These are phyloP conservation scores for Panthera uncia DNA, from an alignment of 2,113 vertebrate species.

Conservation along the genomic window DNA sequence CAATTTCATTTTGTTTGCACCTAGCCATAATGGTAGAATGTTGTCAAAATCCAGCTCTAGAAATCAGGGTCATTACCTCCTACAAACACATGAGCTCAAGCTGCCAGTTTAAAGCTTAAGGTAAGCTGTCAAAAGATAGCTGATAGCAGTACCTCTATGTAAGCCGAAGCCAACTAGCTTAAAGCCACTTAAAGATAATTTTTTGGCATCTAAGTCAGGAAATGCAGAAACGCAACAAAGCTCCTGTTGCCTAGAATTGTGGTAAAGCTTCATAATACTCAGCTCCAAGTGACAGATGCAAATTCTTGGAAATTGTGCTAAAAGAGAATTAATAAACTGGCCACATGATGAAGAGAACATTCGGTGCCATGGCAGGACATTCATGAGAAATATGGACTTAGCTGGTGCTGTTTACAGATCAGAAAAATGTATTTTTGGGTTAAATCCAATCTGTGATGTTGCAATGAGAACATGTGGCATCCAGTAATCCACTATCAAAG, in stretches of 20 bases:
- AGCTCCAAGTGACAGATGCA: slow-evolving; percentile 62
- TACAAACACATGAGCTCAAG: neutral
- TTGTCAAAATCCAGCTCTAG: neutral
- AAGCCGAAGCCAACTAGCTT: neutral
- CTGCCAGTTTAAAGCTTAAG: neutral
- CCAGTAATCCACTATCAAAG: slow-evolving; percentile 65
- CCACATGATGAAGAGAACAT: neutral
- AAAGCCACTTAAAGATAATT: neutral
- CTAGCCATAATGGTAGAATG: neutral
- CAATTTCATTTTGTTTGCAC: neutral
- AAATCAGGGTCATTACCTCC: neutral
- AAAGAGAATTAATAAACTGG: slow-evolving; percentile 35
- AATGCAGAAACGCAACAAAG: neutral
- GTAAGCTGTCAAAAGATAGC: neutral
- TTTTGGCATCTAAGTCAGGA: neutral
- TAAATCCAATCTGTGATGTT: slow-evolving; percentile 65
- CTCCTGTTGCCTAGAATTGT: neutral
- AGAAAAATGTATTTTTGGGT: slow-evolving; percentile 52
- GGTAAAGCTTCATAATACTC: neutral
- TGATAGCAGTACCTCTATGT: neutral
- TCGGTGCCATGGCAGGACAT: neutral
- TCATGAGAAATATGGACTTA: slow-evolving; percentile 51
- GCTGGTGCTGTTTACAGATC: slow-evolving; percentile 49
- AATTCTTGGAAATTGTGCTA: slow-evolving; percentile 30
- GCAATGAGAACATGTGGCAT: slow-evolving; percentile 25